Percentiles rank a stretch among this genome's conserved stretches.
Evolutionary conservation across 1,140 invertebrate genomes (phyloP).

Genomic region (Euura saliciscinereae): DNA sequence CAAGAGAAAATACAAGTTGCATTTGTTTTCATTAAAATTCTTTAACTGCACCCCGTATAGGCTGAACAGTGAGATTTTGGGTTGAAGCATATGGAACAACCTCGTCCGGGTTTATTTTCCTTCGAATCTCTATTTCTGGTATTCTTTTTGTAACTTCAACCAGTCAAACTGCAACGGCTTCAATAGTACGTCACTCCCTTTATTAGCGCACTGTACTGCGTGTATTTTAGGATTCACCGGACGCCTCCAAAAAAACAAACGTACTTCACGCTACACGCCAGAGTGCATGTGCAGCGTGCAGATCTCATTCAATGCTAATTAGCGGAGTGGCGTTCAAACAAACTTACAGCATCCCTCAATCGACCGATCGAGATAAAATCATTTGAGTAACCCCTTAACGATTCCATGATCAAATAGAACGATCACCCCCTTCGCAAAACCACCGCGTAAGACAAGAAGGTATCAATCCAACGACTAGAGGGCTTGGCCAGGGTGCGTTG

Average conservation of each 20-base stretch:
- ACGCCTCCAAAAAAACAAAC: not conserved
- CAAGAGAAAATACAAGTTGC: slow-evolving; percentile 24
- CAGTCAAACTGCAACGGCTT: not conserved
- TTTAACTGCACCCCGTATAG: slow-evolving; percentile 25
- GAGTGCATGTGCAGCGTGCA: not conserved
- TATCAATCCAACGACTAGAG: not conserved
- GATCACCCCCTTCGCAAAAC: not conserved
- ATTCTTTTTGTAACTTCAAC: not conserved
- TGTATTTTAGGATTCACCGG: not conserved
- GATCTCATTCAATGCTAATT: not conserved
- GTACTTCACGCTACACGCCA: too few relatives aligned
- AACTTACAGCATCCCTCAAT: not conserved
- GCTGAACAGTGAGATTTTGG: too few relatives aligned
- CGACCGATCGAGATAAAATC: not conserved
- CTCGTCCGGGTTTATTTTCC: slow-evolving; percentile 15
- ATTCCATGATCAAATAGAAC: not conserved
- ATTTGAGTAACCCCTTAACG: not conserved
- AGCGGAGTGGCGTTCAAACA: not conserved
- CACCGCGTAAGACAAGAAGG: slow-evolving; percentile 1
- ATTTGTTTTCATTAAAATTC: slow-evolving; percentile 56
- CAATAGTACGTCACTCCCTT: not conserved
- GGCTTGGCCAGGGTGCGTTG: not conserved
- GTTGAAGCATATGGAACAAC: not conserved
- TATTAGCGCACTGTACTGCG: not conserved
- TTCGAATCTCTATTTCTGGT: not conserved